Evolutionary conservation across 1,140 invertebrate genomes (phyloP).

Genomic region (Ptiloglossa arizonensis): DNA sequence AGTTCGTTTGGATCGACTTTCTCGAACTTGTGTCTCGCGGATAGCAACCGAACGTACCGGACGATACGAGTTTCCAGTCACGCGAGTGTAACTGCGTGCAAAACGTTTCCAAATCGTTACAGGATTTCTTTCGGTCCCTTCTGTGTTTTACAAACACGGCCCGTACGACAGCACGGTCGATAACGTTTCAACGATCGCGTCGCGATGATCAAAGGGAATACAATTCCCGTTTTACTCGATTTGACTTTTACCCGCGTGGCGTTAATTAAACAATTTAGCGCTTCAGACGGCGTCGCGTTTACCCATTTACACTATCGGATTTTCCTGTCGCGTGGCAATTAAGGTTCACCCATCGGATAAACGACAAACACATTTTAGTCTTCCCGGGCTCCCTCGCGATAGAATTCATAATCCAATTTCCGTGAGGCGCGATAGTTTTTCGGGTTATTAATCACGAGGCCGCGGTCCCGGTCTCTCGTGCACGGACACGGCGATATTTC

Average conservation of each 20-base stretch:
- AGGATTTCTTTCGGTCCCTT: no score
- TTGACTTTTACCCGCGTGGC: background rate
- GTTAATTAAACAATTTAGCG: background rate
- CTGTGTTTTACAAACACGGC: no score
- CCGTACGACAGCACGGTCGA: background rate
- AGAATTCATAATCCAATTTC: conserved; percentile 36
- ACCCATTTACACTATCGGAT: background rate
- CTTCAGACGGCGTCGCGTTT: background rate
- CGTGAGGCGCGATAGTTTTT: conserved; percentile 11
- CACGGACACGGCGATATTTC: conserved; percentile 17
- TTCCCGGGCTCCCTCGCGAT: background rate
- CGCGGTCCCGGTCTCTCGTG: background rate
- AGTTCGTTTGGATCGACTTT: no score
- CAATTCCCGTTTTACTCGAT: background rate
- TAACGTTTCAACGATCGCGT: background rate
- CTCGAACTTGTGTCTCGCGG: no score
- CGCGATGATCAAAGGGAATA: background rate
- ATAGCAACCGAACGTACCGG: no score
- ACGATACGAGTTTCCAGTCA: no score
- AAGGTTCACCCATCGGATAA: conserved; percentile 5
- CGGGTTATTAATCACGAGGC: conserved; percentile 28
- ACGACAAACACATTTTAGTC: background rate
- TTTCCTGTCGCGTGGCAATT: conserved; percentile 21
- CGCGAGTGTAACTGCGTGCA: no score
- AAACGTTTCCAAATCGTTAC: no score